These are phyloP conservation scores for Frankliniella intonsa DNA, from an alignment of 2,888 invertebrate genomes.

Conservation along the genomic window DNA sequence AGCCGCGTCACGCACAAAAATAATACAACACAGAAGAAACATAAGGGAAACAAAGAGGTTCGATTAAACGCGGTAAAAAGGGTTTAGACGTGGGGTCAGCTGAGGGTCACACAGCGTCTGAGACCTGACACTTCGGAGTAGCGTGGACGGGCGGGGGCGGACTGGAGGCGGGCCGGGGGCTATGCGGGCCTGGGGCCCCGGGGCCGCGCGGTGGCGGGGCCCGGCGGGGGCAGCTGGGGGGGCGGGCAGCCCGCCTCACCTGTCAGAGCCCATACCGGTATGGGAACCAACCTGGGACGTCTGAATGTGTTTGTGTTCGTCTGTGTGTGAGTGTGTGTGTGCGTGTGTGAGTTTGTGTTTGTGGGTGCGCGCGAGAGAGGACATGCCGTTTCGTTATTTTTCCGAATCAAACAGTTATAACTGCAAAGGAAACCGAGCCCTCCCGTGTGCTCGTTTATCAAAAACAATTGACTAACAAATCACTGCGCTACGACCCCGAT, in stretches of 20 bases:
- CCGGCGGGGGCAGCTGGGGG: not conserved
- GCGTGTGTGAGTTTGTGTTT: not conserved
- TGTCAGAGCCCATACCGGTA: slow-evolving; percentile 15
- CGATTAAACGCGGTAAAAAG: no score
- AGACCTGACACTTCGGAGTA: slow-evolving; percentile 19
- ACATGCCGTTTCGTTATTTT: slow-evolving; percentile 4
- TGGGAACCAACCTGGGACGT: slow-evolving; percentile 2
- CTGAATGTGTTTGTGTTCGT: not conserved
- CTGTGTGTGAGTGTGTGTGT: not conserved
- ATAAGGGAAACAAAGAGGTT: no score
- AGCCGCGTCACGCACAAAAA: no score
- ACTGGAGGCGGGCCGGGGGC: not conserved
- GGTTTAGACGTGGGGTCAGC: not conserved
- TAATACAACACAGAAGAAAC: no score
- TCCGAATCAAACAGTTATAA: not conserved
- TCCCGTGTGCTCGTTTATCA: not conserved
- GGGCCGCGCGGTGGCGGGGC: not conserved
- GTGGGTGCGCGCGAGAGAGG: not conserved
- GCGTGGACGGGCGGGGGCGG: slow-evolving; percentile 4
- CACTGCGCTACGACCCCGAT: not conserved
- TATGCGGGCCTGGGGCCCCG: not conserved
- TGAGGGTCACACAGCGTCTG: slow-evolving; percentile 4
- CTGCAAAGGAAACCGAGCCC: not conserved
- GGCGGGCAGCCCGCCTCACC: not conserved
- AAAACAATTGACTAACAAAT: not conserved